Conservation (phyloP, 2,797 vertebrate genomes). For the Danio jaintianensis region DNA sequence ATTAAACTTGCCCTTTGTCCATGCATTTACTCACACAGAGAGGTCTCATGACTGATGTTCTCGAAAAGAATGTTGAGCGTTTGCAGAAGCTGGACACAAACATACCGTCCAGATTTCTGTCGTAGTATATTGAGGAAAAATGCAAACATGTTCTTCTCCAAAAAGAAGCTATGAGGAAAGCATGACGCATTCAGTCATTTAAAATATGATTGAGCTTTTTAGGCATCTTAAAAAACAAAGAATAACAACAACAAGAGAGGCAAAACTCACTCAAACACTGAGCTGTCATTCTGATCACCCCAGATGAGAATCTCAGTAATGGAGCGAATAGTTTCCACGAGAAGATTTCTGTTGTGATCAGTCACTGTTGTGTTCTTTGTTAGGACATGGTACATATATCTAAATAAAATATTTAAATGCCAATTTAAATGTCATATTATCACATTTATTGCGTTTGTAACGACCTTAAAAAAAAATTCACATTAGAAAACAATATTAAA, state of each 20-base stretch:
- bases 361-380: slow-evolving; percentile 98
- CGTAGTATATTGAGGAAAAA: slow-evolving; percentile 98
- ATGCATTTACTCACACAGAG: slow-evolving; percentile 86
- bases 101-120: slow-evolving; percentile 96
- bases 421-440: not conserved
- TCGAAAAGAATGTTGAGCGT: slow-evolving; percentile 99
- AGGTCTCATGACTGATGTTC: slow-evolving; percentile 98
- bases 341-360: slow-evolving; percentile 94
- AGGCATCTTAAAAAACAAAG: not conserved
- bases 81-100: slow-evolving; percentile 98
- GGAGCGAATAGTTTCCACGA: slow-evolving; percentile 98
- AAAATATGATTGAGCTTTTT: not conserved
- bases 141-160: slow-evolving; percentile 99
- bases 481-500: not conserved
- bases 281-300: slow-evolving; percentile 99
- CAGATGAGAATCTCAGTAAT: slow-evolving; percentile 99
- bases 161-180: slow-evolving; percentile 86
- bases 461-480: not conserved
- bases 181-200: slow-evolving; percentile 35
- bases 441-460: not conserved
- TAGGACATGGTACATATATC: slow-evolving; percentile 95
- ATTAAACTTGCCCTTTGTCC: not conserved
- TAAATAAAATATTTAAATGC: slow-evolving; percentile 60
- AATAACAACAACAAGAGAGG: slow-evolving; percentile 7
- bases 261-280: slow-evolving; percentile 94